Conservation (phyloP, 2,113 vertebrate species). For the Phylloscopus whistleri region DNA sequence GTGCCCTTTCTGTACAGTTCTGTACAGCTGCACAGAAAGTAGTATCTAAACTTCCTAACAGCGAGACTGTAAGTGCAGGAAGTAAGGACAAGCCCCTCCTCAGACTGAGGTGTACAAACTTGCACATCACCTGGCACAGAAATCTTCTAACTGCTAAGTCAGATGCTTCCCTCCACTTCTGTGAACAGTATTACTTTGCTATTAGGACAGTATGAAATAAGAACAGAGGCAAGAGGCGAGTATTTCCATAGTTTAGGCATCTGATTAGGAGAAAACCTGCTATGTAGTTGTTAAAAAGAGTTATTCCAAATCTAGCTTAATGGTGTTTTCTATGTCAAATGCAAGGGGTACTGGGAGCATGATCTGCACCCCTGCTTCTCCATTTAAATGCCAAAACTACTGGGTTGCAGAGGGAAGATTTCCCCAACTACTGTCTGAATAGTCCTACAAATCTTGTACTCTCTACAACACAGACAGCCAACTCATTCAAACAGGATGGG, state of each 20-base stretch:
- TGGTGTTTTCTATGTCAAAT: not conserved
- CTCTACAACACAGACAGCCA: not conserved
- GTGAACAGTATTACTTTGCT: not conserved
- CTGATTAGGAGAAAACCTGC: too few relatives aligned
- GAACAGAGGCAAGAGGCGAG: too few relatives aligned
- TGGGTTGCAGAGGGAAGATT: not conserved
- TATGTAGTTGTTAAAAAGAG: too few relatives aligned
- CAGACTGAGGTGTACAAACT: not conserved
- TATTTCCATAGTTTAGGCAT: too few relatives aligned
- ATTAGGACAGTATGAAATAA: not conserved
- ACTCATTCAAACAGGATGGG: not conserved
- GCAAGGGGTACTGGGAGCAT: not conserved
- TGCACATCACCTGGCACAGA: not conserved
- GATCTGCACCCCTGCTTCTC: not conserved
- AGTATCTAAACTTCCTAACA: not conserved
- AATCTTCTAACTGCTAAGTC: not conserved
- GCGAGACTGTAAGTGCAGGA: not conserved
- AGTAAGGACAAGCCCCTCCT: not conserved
- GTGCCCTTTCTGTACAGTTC: not conserved
- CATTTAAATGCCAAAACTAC: not conserved
- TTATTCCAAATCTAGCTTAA: too few relatives aligned
- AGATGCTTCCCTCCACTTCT: not conserved
- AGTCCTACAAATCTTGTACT: not conserved
- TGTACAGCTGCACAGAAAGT: not conserved
- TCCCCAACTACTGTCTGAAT: not conserved